Conservation (phyloP, 64 coral and sea anemone species). For the Platygyra sinensis region DNA sequence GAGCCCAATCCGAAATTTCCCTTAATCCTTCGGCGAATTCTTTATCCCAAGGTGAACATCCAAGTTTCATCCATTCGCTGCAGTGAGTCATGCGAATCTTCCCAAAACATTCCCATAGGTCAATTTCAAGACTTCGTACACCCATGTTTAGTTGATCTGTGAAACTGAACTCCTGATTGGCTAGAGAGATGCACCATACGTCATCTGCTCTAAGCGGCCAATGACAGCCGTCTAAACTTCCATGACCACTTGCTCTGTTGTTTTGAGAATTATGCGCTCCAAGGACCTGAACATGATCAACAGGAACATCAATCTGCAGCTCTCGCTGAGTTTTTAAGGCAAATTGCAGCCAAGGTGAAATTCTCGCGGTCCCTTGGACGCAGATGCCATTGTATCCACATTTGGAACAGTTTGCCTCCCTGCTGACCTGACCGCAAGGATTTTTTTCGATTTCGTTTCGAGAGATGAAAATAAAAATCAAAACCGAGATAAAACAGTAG, state of each 20-base stretch:
- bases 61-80: constrained; percentile 9
- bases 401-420: constrained; percentile 55
- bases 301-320: constrained; percentile 41
- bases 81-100: constrained; percentile 75
- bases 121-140: constrained; percentile 65
- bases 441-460: not conserved
- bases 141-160: constrained; percentile 73
- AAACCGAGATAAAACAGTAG: no score
- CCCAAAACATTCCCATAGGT: constrained; percentile 69
- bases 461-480: not conserved
- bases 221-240: constrained; percentile 55
- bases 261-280: constrained; percentile 69
- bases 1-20: constrained; percentile 62
- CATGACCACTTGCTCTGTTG: constrained; percentile 60
- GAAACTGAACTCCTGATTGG: constrained; percentile 84
- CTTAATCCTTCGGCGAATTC: constrained; percentile 58
- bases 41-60: constrained; percentile 65
- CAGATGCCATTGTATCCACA: constrained; percentile 69
- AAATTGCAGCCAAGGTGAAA: constrained; percentile 60
- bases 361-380: constrained; percentile 29
- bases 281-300: constrained; percentile 58
- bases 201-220: constrained; percentile 48
- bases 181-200: constrained; percentile 52
- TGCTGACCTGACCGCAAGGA: constrained; percentile 51
- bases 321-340: constrained; percentile 69